Evolutionary conservation across 1,140 invertebrate genomes (phyloP).

Genomic region (Oncopeltus fasciatus): DNA sequence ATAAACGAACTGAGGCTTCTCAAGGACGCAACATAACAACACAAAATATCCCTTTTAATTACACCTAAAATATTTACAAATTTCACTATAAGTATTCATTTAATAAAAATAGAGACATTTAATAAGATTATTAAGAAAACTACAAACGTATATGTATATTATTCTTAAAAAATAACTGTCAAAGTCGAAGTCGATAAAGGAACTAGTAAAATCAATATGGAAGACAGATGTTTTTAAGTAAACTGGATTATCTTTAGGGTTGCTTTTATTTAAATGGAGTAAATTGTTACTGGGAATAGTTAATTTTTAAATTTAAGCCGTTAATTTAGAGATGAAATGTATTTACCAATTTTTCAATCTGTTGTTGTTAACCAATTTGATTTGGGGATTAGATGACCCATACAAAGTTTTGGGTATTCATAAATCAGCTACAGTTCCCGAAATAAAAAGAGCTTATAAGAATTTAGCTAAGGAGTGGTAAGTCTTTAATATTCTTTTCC

Average conservation of each 20-base stretch:
- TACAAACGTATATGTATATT: not conserved
- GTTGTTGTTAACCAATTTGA: constrained; percentile 7
- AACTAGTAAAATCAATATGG: constrained; percentile 12
- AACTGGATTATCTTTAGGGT: not conserved
- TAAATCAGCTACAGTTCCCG: constrained; percentile 51
- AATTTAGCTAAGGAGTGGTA: constrained; percentile 80
- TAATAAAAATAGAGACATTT: not conserved
- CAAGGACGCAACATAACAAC: not conserved
- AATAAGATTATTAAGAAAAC: not conserved
- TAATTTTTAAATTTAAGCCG: not conserved
- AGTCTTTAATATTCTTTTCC: constrained; percentile 22
- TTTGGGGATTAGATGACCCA: constrained; percentile 47
- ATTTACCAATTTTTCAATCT: constrained; percentile 11
- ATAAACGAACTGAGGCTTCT: not conserved
- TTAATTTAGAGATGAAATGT: constrained; percentile 21
- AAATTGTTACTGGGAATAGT: not conserved
- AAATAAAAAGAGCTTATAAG: constrained; percentile 82
- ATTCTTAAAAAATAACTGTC: not conserved
- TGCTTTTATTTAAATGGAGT: not conserved
- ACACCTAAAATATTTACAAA: not conserved
- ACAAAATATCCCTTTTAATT: not conserved
- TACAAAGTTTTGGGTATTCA: constrained; percentile 72
- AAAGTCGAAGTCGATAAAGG: not conserved
- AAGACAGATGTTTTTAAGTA: not conserved
- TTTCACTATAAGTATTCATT: not conserved